These are phyloP conservation scores for Lepus timidus DNA, from an alignment of 2,113 vertebrate genomes.

Conservation along the genomic window DNA sequence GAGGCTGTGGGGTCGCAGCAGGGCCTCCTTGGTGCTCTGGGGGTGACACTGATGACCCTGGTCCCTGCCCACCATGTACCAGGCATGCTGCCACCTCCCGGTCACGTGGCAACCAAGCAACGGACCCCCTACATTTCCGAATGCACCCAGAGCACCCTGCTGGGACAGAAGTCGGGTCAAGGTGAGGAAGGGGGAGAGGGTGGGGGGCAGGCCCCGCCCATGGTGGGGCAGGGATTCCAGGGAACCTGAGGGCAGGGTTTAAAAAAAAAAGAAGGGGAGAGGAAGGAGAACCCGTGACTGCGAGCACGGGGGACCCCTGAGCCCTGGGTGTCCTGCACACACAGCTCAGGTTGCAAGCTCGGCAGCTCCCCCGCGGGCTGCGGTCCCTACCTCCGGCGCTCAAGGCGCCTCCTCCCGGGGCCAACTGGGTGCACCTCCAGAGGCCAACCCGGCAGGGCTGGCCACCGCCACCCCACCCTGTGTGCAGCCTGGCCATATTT, in stretches of 20 bases:
- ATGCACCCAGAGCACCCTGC: neutral
- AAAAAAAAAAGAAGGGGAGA: neutral
- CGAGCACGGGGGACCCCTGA: rapidly evolving
- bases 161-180: neutral
- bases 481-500: neutral
- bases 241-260: rapidly evolving
- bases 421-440: neutral
- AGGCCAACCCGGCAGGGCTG: neutral
- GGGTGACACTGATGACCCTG: neutral
- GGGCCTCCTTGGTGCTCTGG: neutral
- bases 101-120: neutral
- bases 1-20: neutral
- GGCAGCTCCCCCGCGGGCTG: neutral
- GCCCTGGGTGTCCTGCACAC: neutral
- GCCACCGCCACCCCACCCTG: neutral
- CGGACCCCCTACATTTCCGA: neutral
- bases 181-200: neutral
- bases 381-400: neutral
- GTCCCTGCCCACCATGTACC: neutral
- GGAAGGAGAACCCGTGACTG: too few species aligned
- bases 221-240: neutral
- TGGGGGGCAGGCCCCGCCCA: rapidly evolving
- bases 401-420: neutral
- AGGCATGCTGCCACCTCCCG: neutral
- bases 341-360: too few species aligned